Conservation (phyloP, 2,113 vertebrate genomes). For the Xenopus tropicalis region UCB_Xtro_10.0 CM004445.2:81626501-81627000, state of each 20-base stretch:
- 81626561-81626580: too few species aligned
- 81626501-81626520: too few species aligned
- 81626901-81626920: not conserved
- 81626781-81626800: conserved; percentile 9
- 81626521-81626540: too few species aligned
- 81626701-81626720: not conserved
- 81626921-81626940: conserved; percentile 10
- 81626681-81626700: not conserved
- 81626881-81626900: not conserved
- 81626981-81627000: not conserved
- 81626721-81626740: not conserved
- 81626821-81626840: conserved; percentile 29
- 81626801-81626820: conserved; percentile 15
- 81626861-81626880: conserved; percentile 18
- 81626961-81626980: not conserved
- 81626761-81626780: not conserved
- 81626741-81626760: conserved; percentile 1
- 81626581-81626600: not conserved
- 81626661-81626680: not conserved
- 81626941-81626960: not conserved
- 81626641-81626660: not conserved
- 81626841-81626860: conserved; percentile 29
- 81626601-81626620: not conserved
- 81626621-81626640: not conserved
- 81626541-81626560: too few species aligned